Evolutionary conservation across 2,113 vertebrate species (phyloP).

Genomic region (Bubalus kerabau): DNA sequence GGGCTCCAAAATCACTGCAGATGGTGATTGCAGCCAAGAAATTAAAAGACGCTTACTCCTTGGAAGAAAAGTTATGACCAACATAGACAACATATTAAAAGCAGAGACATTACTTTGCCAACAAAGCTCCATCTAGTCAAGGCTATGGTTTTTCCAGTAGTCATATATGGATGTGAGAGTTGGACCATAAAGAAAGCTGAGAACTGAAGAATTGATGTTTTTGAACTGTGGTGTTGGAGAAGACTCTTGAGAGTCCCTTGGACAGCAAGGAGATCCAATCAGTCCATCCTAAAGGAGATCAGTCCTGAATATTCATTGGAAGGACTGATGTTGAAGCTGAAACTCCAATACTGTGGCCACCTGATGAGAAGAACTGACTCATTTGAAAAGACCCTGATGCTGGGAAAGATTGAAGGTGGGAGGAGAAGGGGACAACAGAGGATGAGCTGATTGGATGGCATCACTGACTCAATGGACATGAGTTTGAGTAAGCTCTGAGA

Average conservation of each 20-base stretch:
- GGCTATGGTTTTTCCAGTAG: background rate
- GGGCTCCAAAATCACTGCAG: background rate
- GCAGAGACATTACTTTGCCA: background rate
- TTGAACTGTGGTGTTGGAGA: background rate
- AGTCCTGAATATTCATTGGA: too few relatives aligned
- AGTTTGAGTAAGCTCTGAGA: background rate
- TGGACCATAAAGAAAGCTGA: background rate
- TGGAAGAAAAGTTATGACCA: background rate
- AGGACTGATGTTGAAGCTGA: background rate
- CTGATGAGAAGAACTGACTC: background rate
- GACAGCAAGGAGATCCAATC: background rate
- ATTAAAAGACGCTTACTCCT: background rate
- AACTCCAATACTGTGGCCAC: background rate
- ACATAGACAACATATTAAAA: background rate
- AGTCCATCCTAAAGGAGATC: background rate
- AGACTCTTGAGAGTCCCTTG: background rate
- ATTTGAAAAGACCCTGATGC: background rate
- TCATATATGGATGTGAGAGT: background rate
- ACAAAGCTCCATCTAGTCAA: background rate
- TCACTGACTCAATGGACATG: background rate
- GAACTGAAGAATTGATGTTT: background rate
- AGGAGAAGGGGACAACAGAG: background rate
- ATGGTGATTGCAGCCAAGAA: background rate
- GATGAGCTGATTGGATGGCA: background rate
- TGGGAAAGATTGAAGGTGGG: background rate